Conservation (phyloP, 2,113 vertebrate genomes). For the Leucoraja erinaceus region DNA sequence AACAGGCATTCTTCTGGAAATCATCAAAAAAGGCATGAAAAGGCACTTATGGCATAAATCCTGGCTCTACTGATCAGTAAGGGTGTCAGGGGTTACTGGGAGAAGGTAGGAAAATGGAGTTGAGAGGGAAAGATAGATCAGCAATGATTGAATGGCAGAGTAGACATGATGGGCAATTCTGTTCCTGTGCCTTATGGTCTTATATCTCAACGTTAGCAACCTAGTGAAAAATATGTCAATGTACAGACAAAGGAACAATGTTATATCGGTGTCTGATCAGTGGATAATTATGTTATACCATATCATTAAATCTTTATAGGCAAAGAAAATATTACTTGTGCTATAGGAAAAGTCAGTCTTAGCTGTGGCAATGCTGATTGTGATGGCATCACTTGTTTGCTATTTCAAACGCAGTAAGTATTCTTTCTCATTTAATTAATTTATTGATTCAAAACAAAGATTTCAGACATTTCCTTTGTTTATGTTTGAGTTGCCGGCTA, state of each 20-base stretch:
- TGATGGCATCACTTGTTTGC: too few relatives aligned
- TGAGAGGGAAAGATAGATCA: too few relatives aligned
- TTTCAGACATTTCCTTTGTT: background rate
- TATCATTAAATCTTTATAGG: slow-evolving; percentile 1
- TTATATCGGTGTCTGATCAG: background rate
- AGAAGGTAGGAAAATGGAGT: too few relatives aligned
- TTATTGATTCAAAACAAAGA: background rate
- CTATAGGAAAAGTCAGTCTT: background rate
- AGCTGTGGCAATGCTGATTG: background rate
- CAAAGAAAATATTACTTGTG: too few relatives aligned
- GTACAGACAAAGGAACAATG: background rate
- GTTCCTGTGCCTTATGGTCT: background rate
- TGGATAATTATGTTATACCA: background rate
- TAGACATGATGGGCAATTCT: too few relatives aligned
- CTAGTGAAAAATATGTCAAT: background rate
- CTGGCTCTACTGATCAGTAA: too few relatives aligned
- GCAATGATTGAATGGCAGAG: too few relatives aligned
- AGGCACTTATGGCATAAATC: too few relatives aligned
- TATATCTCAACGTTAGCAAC: background rate
- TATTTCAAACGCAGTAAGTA: background rate
- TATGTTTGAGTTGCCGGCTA: background rate
- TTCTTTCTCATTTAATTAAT: background rate
- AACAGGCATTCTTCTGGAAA: too few relatives aligned
- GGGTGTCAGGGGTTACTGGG: too few relatives aligned
- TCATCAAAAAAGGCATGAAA: too few relatives aligned